Evolutionary conservation across 2,797 vertebrate genomes (phyloP), one percentile per base, ranked within the genome.

Genomic region (Etheostoma nigrum): DNA sequence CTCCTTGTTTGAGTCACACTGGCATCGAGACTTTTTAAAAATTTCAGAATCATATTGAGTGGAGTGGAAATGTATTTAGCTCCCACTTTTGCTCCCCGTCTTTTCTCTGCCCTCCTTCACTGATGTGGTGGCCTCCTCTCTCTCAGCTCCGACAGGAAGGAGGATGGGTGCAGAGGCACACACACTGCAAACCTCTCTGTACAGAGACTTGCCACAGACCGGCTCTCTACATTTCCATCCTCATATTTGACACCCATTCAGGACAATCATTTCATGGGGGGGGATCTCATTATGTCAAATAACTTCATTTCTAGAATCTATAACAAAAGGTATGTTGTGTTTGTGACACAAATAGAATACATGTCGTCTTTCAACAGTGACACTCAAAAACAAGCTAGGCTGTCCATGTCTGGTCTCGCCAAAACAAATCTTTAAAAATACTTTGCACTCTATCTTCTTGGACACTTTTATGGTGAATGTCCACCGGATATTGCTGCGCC

Each of bases 101-200:
- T 13, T 47, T 18, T 18, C 19, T 18, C 16, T 71, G n/a, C 30
- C 18, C 40, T 63, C 65, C 58, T 71, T 81, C 77, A 59, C 16
- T 65, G 83, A 89, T 80, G 73, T 54, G 74, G 47, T 63, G 40
- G 79, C 86, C 58, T 87, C 75, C 53, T 78, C 82, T 80, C 53
- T 78, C 82, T 79, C 51, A 30, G 49, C 36, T 67, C 63, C 67
- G 12, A 65, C 61, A 25, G 47, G 36, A 61, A 62, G 2, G 15
- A 70, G 45, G 49, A 69, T 23, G 45, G 48, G 23, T n/a, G 67
- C 36, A 60, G 57, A 76, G 47, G 30, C 33, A 45, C 14, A 30
- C 9, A 21, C 52, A 33, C 45, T 45, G 42, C 14, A 44, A 25
- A 62, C n/a, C 40, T 58, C 57, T 49, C 60, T 4, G 18, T 49